Conservation (phyloP, 2,888 invertebrate species). For the Perizoma affinitatum region DNA sequence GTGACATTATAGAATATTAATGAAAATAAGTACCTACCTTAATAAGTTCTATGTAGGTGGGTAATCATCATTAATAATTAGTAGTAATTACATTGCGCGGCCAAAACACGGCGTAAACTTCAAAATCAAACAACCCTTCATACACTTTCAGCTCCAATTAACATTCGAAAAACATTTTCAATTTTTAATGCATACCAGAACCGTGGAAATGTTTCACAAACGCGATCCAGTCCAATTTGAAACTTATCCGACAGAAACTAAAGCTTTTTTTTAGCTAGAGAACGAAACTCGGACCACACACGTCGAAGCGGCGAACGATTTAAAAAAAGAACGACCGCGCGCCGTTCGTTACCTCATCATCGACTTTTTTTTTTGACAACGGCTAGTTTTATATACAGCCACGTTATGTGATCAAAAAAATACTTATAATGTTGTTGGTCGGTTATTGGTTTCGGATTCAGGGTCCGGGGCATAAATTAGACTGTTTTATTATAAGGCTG, state of each 20-base stretch:
- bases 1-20: not conserved
- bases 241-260: constrained; percentile 24
- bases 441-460: constrained; percentile 56
- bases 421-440: constrained; percentile 71
- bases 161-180: constrained; percentile 51
- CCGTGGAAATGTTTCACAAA: constrained; percentile 34
- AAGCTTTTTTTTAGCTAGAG: constrained; percentile 18
- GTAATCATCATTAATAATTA: too few species aligned
- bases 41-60: too few species aligned
- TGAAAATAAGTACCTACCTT: not conserved
- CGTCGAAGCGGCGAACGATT: constrained; percentile 70
- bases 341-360: constrained; percentile 83
- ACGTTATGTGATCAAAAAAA: constrained; percentile 39
- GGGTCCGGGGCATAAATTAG: constrained; percentile 66
- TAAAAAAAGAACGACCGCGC: constrained; percentile 82
- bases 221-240: constrained; percentile 39
- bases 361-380: constrained; percentile 66
- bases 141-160: constrained; percentile 29
- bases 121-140: constrained; percentile 12
- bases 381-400: constrained; percentile 77
- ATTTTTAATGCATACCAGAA: constrained; percentile 55
- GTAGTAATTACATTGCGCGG: constrained; percentile 7
- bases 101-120: constrained; percentile 14
- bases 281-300: constrained; percentile 70
- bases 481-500: constrained; percentile 66